A percentile compares a stretch with the other conserved stretches of the same genome.
Conservation (phyloP, 2,113 vertebrate species). For the Upupa epops region DNA sequence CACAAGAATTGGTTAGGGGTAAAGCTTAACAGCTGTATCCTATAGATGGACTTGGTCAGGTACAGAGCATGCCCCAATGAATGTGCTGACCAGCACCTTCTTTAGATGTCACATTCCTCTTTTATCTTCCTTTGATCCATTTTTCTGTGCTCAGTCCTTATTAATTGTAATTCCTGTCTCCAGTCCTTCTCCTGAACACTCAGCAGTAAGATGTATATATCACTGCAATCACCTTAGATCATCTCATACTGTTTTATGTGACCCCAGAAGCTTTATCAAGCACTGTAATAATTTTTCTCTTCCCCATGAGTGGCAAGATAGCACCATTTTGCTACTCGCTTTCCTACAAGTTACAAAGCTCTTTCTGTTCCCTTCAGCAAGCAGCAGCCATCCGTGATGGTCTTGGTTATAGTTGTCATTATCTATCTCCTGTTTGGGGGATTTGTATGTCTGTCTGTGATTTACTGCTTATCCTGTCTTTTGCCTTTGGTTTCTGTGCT, state of each 20-base stretch:
- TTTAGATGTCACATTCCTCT: neutral
- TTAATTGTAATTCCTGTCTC: neutral
- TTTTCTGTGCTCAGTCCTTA: neutral
- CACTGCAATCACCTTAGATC: neutral
- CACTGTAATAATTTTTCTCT: neutral
- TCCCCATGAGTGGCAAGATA: neutral
- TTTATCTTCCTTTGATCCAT: neutral
- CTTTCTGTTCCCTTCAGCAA: neutral
- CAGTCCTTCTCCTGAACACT: neutral
- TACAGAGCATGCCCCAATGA: neutral
- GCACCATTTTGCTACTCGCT: neutral
- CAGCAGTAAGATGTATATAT: neutral
- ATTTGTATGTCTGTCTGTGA: neutral
- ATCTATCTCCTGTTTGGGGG: fast-evolving
- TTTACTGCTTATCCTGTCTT: neutral
- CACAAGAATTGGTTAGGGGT: neutral
- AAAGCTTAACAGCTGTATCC: neutral
- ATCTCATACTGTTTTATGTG: neutral
- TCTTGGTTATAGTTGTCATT: neutral
- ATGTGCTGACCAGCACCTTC: neutral
- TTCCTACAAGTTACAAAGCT: neutral
- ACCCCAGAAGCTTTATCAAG: neutral
- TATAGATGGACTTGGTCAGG: neutral
- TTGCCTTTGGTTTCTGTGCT: neutral
- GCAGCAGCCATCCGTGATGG: neutral